These are phyloP conservation scores for Chascanopsetta lugubris DNA, from an alignment of 2,113 vertebrate species.

Conservation along the genomic window DNA sequence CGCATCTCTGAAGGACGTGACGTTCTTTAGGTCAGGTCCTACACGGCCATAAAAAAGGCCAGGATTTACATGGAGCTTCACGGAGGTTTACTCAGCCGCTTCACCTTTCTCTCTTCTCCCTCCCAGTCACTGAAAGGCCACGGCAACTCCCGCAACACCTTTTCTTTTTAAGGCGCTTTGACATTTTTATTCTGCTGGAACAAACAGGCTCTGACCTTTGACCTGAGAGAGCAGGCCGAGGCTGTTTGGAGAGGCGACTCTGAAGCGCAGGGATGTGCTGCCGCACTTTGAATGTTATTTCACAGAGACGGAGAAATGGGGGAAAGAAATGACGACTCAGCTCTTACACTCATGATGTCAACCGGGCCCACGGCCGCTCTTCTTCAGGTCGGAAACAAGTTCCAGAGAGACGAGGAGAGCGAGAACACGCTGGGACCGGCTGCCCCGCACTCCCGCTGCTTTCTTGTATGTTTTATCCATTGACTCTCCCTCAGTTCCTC, in stretches of 20 bases:
- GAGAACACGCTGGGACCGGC: constrained; percentile 10
- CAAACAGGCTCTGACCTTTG: constrained; percentile 20
- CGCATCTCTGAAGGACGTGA: too few species aligned
- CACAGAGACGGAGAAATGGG: constrained; percentile 15
- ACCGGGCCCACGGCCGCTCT: neutral
- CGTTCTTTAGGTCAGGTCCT: constrained; percentile 28
- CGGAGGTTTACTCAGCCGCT: constrained; percentile 33
- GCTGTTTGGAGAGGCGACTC: too few species aligned
- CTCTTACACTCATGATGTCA: neutral
- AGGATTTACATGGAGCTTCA: constrained; percentile 44
- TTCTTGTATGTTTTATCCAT: constrained; percentile 42
- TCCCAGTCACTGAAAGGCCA: constrained; percentile 39
- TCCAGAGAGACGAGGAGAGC: neutral
- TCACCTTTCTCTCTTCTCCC: constrained; percentile 30
- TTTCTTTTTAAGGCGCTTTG: constrained; percentile 39
- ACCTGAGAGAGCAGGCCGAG: constrained; percentile 16
- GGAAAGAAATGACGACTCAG: neutral
- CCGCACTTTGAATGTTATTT: too few species aligned
- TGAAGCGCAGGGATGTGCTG: too few species aligned
- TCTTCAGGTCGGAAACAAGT: neutral
- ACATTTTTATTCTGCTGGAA: constrained; percentile 56
- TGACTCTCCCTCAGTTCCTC: constrained; percentile 61
- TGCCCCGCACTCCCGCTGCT: constrained; percentile 23
- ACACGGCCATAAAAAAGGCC: constrained; percentile 29
- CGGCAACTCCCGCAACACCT: constrained; percentile 27